Percentiles rank a stretch among this genome's conserved stretches.
Conservation (phyloP, 1,140 invertebrate genomes). For the Atopsyche davidsoni region DNA sequence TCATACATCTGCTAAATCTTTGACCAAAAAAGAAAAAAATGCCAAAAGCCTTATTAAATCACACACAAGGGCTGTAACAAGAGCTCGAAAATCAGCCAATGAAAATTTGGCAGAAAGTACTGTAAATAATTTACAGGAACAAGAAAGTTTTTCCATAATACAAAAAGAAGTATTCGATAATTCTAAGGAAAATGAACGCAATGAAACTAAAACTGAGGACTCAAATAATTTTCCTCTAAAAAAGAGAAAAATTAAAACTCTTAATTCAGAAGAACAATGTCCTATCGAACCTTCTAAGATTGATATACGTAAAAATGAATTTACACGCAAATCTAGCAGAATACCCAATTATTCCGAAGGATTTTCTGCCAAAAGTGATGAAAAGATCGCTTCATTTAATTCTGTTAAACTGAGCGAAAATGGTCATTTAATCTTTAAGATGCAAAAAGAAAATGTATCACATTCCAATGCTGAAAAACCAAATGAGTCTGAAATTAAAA, state of each 20-base stretch:
- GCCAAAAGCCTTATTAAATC: background rate
- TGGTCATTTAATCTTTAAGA: constrained; percentile 28
- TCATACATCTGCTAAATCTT: background rate
- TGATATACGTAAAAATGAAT: too few species aligned
- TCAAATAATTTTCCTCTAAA: constrained; percentile 12
- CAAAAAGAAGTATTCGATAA: too few species aligned
- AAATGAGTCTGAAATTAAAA: background rate
- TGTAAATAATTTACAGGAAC: too few species aligned
- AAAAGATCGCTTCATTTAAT: constrained; percentile 21
- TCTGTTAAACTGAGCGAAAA: constrained; percentile 27
- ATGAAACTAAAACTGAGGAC: background rate
- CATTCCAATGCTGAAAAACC: background rate
- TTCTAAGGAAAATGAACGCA: background rate
- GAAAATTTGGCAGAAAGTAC: too few species aligned
- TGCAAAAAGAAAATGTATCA: constrained; percentile 18
- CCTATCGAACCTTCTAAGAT: too few species aligned
- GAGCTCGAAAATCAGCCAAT: background rate
- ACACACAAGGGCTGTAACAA: background rate
- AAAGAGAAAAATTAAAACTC: constrained; percentile 12
- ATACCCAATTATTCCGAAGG: constrained; percentile 3
- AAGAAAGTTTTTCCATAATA: too few species aligned
- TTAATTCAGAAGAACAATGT: background rate
- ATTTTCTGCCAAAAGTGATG: background rate
- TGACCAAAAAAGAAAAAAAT: background rate
- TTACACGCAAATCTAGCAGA: constrained; percentile 13